Conservation (phyloP, 1,140 invertebrate genomes). For the Chelonus insularis region DNA sequence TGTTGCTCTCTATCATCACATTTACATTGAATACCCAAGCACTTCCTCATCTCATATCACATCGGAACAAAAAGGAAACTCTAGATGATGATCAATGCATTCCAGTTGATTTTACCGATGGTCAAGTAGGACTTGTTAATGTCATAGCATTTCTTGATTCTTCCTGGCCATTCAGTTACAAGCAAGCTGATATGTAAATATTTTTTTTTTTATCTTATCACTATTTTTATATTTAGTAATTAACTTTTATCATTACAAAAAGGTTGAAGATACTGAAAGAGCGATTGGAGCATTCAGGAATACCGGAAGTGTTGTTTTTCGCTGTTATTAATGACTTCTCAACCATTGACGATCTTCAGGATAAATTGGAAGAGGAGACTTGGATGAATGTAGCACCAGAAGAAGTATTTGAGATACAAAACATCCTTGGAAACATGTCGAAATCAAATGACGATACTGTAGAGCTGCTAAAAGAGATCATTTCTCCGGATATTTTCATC, state of each 20-base stretch:
- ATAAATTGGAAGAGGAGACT: slow-evolving; percentile 36
- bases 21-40: too few species aligned
- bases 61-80: neutral
- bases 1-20: too few species aligned
- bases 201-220: neutral
- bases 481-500: slow-evolving; percentile 34
- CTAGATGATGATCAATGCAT: slow-evolving; percentile 39
- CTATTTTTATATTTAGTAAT: slow-evolving; percentile 16
- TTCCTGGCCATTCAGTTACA: slow-evolving; percentile 42
- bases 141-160: slow-evolving; percentile 48
- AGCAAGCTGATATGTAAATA: slow-evolving; percentile 47
- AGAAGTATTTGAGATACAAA: slow-evolving; percentile 23
- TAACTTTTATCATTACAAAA: slow-evolving; percentile 13
- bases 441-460: slow-evolving; percentile 1
- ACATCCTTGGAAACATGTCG: neutral
- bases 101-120: slow-evolving; percentile 33
- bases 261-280: slow-evolving; percentile 45
- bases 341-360: slow-evolving; percentile 21
- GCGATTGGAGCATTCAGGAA: slow-evolving; percentile 40
- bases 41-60: too few species aligned
- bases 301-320: slow-evolving; percentile 42
- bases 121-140: slow-evolving; percentile 39
- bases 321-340: slow-evolving; percentile 36
- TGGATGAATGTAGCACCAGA: slow-evolving; percentile 37
- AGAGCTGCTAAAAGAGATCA: slow-evolving; percentile 25